These are phyloP conservation scores for Oryzias melastigma DNA, from an alignment of 2,113 vertebrate genomes.

Conservation along the genomic window DNA sequence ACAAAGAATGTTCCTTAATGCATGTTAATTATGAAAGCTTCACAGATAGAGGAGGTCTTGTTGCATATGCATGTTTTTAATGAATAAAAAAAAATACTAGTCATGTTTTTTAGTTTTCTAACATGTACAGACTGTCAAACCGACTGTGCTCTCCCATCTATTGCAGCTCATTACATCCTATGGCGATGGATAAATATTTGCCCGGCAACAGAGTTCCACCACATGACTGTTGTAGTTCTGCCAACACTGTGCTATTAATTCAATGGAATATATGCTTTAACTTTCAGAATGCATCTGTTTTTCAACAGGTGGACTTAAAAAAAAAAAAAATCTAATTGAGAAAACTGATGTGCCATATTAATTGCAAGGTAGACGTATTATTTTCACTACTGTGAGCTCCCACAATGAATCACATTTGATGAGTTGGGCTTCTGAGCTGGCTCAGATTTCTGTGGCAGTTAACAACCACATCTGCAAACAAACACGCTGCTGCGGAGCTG, in stretches of 20 bases:
- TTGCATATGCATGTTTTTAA: too few species aligned
- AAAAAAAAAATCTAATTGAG: constrained; percentile 61
- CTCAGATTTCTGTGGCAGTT: constrained; percentile 59
- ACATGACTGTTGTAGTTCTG: constrained; percentile 55
- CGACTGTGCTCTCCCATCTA: constrained; percentile 42
- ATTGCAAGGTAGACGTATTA: constrained; percentile 62
- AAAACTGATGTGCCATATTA: constrained; percentile 72
- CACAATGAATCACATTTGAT: constrained; percentile 66
- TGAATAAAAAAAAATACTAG: too few species aligned
- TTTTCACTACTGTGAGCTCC: constrained; percentile 55
- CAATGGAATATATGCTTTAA: constrained; percentile 42
- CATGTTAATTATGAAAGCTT: too few species aligned
- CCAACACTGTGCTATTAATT: constrained; percentile 41
- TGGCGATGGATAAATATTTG: constrained; percentile 65
- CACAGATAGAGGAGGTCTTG: too few species aligned
- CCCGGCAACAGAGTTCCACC: constrained; percentile 60
- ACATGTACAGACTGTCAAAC: constrained; percentile 30
- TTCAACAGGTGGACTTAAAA: constrained; percentile 58
- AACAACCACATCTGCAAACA: constrained; percentile 21
- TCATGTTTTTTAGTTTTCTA: background rate
- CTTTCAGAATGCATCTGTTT: constrained; percentile 62
- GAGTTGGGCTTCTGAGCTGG: constrained; percentile 42
- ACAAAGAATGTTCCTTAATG: too few species aligned
- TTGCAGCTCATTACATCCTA: constrained; percentile 53
- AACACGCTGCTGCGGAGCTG: constrained; percentile 7